Base-by-base conservation (phyloP, 1,140 invertebrate species). In the Stegodyphus dumicola region DNA sequence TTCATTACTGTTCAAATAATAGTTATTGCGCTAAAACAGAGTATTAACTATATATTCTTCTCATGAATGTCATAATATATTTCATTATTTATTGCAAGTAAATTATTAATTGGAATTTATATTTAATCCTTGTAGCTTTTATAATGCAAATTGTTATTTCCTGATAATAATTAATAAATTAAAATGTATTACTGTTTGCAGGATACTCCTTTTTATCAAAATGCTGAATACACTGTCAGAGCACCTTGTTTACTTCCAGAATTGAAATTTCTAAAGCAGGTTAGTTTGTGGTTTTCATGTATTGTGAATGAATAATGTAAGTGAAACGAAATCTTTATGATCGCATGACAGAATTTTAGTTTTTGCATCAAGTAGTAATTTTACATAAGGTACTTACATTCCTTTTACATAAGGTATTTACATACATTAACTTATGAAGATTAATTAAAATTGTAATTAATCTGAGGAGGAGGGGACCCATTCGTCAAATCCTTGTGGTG, bases 241-340 rank as follows among this genome's bases (percentile, higher is more conserved):
- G 96, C 95, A 0, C 97, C 97, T 0, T 97, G 95, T 89, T 92
- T 98, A 51, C 90, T 99, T 64, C 97, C 97, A 0, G 95, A 98
- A 89, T 89, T 98, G 65, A 91, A 94, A 88, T 93, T 92, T 10
- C 90, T 99, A 11, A 92, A 93, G 88, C 93, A 94, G 90, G 95
- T 93, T 84, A 89, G 5, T 33, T 1, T 1, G 33, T 33, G 1
- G 33, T 33, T 33, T 33, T 33, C 3, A 33, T 33, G 33, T 33
- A 33, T 33, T 33, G 33, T 33, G 33, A 33, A 33, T 33, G 3
- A 33, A 33, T 33, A 33, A 3, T 33, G 33, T 33, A 33, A 33
- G 33, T 33, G 33, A 33, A 33, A 33, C 1, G 3, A 33, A 33
- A 33, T 33, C 33, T 33, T 33, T 33, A 33, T 1, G 33, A 33